These are phyloP conservation scores for Misgurnus anguillicaudatus DNA, from an alignment of 2,113 vertebrate genomes.

Conservation along the genomic window DNA sequence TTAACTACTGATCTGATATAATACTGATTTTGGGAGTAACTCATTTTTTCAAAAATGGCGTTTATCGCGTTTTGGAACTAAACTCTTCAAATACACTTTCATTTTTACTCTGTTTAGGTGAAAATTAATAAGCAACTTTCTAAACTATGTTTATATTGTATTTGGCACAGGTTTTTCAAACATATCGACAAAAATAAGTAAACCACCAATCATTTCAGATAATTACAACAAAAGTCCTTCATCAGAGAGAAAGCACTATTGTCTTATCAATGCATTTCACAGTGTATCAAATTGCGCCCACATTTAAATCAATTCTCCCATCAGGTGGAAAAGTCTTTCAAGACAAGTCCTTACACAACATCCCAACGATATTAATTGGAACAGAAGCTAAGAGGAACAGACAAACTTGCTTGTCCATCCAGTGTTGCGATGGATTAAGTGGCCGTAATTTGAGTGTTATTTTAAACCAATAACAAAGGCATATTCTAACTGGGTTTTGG, in stretches of 20 bases:
- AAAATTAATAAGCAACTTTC: neutral
- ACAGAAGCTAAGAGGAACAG: slow-evolving; percentile 34
- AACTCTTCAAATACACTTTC: too few species aligned
- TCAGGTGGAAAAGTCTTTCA: neutral
- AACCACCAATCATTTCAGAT: neutral
- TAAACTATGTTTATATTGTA: neutral
- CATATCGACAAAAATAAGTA: neutral
- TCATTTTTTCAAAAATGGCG: too few species aligned
- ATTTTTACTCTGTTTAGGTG: too few species aligned
- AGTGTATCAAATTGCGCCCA: neutral
- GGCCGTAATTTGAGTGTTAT: slow-evolving; percentile 28
- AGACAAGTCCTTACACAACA: neutral
- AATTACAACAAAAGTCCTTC: neutral
- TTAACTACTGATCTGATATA: too few species aligned
- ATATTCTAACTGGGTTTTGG: slow-evolving; percentile 9
- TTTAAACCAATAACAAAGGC: slow-evolving; percentile 25
- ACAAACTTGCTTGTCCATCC: slow-evolving; percentile 18
- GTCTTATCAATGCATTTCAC: neutral
- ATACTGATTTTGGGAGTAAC: too few species aligned
- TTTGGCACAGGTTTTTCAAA: neutral
- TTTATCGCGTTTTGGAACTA: too few species aligned
- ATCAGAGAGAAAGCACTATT: neutral
- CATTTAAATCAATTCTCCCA: neutral
- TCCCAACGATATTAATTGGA: slow-evolving; percentile 6
- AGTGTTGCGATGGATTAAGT: slow-evolving; percentile 35